Conservation (phyloP, 1,140 invertebrate genomes). For the Vollenhovia emeryi region DNA sequence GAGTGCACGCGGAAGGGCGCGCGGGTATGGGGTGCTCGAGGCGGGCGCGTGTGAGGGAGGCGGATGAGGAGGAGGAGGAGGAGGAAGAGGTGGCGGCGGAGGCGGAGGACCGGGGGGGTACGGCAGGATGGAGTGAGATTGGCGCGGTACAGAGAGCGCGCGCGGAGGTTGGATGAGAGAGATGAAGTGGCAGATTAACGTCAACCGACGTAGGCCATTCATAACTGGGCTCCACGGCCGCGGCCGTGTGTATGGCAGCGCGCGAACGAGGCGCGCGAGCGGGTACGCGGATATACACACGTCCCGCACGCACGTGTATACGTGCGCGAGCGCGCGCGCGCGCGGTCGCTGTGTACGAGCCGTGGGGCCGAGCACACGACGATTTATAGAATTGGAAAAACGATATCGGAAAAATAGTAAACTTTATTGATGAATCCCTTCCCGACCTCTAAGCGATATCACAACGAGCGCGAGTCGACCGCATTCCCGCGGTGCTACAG, state of each 20-base stretch:
- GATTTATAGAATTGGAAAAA: constrained; percentile 76
- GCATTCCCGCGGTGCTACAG: constrained; percentile 72
- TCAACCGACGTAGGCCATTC: constrained; percentile 76
- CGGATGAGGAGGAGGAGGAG: neutral
- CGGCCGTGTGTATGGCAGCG: constrained; percentile 44
- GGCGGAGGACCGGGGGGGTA: constrained; percentile 38
- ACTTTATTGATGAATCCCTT: constrained; percentile 76
- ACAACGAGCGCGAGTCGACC: constrained; percentile 68
- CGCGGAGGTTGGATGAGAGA: constrained; percentile 69
- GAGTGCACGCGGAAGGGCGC: constrained; percentile 25
- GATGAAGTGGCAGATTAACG: constrained; percentile 77
- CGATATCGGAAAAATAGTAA: constrained; percentile 76
- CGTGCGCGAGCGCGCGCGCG: too few relatives aligned
- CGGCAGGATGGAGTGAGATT: constrained; percentile 65
- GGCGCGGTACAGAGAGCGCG: constrained; percentile 61
- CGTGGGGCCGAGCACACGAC: constrained; percentile 54
- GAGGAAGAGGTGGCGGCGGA: constrained; percentile 19
- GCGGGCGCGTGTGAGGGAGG: constrained; percentile 26
- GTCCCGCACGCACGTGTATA: neutral
- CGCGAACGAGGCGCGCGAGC: neutral
- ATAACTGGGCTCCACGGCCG: constrained; percentile 69
- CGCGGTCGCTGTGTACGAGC: neutral
- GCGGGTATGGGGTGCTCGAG: constrained; percentile 18
- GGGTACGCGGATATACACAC: neutral
- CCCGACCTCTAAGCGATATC: constrained; percentile 74